Conservation (phyloP, 1,140 invertebrate species). For the Homalodisca vitripennis region DNA sequence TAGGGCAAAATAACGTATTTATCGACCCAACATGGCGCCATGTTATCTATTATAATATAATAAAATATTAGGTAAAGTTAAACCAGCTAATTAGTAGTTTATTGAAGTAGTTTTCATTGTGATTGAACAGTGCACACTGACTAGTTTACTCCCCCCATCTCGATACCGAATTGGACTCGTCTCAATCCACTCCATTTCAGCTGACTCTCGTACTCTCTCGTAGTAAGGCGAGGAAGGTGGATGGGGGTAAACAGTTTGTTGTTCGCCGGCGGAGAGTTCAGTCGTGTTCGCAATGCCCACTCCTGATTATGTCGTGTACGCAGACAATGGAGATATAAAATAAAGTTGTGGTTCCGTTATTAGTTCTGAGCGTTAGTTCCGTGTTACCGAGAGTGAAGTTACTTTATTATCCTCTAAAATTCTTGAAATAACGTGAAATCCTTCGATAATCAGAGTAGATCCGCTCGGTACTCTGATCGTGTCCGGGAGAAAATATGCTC, state of each 20-base stretch:
- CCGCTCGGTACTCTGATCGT: constrained; percentile 23
- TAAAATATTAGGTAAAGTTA: background rate
- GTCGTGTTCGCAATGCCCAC: constrained; percentile 41
- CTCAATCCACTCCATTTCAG: constrained; percentile 52
- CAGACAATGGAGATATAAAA: constrained; percentile 29
- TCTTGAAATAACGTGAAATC: background rate
- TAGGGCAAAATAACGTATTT: constrained; percentile 38
- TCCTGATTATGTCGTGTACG: constrained; percentile 5
- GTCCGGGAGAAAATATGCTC: constrained; percentile 61
- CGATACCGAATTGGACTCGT: constrained; percentile 50
- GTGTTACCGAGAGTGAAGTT: background rate
- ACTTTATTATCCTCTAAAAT: too few relatives aligned
- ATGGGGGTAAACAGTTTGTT: constrained; percentile 50
- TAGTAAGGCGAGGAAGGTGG: constrained; percentile 51
- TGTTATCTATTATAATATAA: background rate
- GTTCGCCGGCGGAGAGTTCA: constrained; percentile 48
- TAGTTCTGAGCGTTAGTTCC: background rate
- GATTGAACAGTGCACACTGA: constrained; percentile 15
- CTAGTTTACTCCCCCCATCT: constrained; percentile 46
- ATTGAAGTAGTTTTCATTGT: constrained; percentile 25
- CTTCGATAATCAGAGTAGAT: constrained; percentile 21
- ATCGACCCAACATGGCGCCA: constrained; percentile 40
- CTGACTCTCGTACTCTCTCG: constrained; percentile 50
- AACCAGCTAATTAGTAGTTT: background rate
- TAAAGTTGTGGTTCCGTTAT: background rate